Evolutionary conservation across 23 tunicate species (phyloP), one percentile per base, ranked within the genome.

Genomic region (Ascidia mentula): DNA sequence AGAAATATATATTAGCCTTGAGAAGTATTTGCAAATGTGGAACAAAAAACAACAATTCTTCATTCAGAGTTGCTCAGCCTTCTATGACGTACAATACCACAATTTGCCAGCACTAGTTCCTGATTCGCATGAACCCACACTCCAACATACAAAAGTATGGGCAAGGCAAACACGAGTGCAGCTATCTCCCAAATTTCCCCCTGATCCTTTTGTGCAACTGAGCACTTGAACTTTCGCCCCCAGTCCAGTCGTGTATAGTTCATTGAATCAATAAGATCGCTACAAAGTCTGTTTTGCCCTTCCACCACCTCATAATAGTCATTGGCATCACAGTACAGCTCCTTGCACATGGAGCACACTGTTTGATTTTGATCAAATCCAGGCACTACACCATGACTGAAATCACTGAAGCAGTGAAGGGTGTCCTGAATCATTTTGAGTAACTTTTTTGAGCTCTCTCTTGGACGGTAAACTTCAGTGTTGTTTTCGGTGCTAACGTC

Each of bases 211-310:
- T 40, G 20, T 30, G 88, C 95, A 0, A 72, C 59, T 28, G 95
- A 77, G 59, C 96, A 90, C 40, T 76, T 32, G 33, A 78, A 81
- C 28, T 76, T 81, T 18, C 53, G 40, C 42, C 90, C 84, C 96
- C 96, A 90, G 40, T 69, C 79, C 8, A 82, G 59, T 37, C 96
- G 46, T 37, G 96, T 90, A 40, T 85, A 85, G 45, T 90, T 90
- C 96, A 90, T 90, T 34, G 89, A 76, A 39, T 90, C 96, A 40
- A 78, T 80, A 0, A 90, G 39, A 39, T 90, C 96, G 45, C 89
- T 85, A 65, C 96, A 90, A 39, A 90, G 74, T 53, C 34, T 76
- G 28, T 45, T 81, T 39, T 90, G 69, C 5, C 70, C 34, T 70
- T 90, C 89, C 24, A 81, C 78, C 32, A 30, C n/a, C 28, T 76